A percentile compares a stretch with the other conserved stretches of the same genome.
Conservation (phyloP, 2,797 vertebrate species). For the Alosa sapidissima region DNA sequence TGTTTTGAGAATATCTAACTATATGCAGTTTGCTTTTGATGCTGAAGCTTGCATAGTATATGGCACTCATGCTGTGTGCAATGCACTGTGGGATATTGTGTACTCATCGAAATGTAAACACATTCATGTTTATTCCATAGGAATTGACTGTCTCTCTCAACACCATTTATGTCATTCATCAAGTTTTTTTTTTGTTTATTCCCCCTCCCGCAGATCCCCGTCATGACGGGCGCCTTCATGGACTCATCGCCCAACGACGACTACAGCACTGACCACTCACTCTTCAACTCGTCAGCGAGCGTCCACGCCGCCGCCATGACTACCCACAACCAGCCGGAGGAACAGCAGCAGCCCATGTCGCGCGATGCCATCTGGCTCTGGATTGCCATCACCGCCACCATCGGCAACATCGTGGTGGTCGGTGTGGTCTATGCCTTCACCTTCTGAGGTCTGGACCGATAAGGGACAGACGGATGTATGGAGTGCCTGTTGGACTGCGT, state of each 20-base stretch:
- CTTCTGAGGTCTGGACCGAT: slow-evolving; percentile 68
- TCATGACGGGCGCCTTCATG: slow-evolving; percentile 89
- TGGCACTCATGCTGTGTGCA: not conserved
- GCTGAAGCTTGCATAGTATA: not conserved
- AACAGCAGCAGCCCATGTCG: slow-evolving; percentile 77
- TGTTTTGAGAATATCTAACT: not conserved
- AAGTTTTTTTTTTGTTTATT: not conserved
- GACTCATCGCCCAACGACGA: slow-evolving; percentile 84
- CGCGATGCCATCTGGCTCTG: slow-evolving; percentile 87
- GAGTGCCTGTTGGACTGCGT: not conserved
- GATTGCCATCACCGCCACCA: slow-evolving; percentile 89
- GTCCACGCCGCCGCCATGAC: slow-evolving; percentile 74
- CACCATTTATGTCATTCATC: too few relatives aligned
- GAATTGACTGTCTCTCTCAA: too few relatives aligned
- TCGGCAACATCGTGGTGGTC: slow-evolving; percentile 89
- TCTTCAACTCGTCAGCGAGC: slow-evolving; percentile 86
- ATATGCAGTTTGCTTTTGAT: not conserved
- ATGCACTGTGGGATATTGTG: not conserved
- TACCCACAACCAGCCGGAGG: slow-evolving; percentile 76
- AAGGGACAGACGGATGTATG: not conserved
- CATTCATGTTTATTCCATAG: not conserved
- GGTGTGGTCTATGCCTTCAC: slow-evolving; percentile 89
- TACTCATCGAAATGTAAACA: not conserved
- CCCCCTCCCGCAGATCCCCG: slow-evolving; percentile 74
- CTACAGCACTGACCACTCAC: slow-evolving; percentile 86